Evolutionary conservation across 2,797 vertebrate genomes (phyloP), one percentile per base, ranked within the genome.

Genomic region (Jordanella pulchra): DNA sequence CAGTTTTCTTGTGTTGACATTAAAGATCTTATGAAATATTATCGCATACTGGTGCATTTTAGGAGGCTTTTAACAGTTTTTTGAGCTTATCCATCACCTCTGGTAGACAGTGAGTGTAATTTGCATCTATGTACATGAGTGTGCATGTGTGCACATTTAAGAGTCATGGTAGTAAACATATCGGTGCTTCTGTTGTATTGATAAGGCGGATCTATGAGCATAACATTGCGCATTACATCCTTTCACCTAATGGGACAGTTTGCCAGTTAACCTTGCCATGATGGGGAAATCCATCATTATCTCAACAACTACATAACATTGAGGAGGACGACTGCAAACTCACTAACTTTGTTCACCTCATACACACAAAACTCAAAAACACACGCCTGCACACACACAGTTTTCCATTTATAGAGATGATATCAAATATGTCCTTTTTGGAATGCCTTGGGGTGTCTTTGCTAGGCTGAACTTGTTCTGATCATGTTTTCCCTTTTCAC

Each of bases 1-100:
- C 53, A 30, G 65, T 79, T 75, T 77, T 28, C 65, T 60, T 9
- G 44, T 48, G 70, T 60, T 90, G 85, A 89, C 89, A 87, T 84
- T 67, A 88, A 92, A 90, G 87, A 84, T 89, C 89, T 78, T 66
- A 61, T 91, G 88, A 90, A 87, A 91, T 88, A 92, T 88, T 82
- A 84, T 82, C 83, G 79, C 75, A 63, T 74, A 83, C 74, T 72
- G n/a, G n/a, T 82, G 77, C 87, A 90, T 85, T 90, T 88, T 89
- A 87, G 74, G 85, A 73, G 77, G 78, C 74, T 80, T 79, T 87
- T 81, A 87, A 88, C 87, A 83, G 80, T 75, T 87, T 88, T 13
- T 45, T 72, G 17, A 65, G 56, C 67, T 84, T 61, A 90, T 90
- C 87, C 87, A 92, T 92, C 89, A 90, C 72, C 56, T 28, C 69